Conservation (phyloP, 2,113 vertebrate species). For the Sigmodon hispidus region DNA sequence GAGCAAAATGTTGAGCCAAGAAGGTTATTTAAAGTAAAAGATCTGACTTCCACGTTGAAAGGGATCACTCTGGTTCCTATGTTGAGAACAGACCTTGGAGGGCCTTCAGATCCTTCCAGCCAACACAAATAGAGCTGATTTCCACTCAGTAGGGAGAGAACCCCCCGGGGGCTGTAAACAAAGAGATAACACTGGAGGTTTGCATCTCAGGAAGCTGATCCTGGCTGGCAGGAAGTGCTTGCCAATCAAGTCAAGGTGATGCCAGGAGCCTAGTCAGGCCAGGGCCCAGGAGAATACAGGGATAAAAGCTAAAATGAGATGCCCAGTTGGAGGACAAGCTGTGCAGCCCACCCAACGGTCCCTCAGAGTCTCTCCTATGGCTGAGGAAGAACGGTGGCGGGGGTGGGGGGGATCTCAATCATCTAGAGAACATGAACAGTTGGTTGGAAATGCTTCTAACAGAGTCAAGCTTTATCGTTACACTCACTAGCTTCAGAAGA, state of each 20-base stretch:
- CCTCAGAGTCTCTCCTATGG: neutral
- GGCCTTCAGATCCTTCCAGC: neutral
- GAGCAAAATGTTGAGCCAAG: neutral
- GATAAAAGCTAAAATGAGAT: neutral
- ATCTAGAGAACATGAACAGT: neutral
- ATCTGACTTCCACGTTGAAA: neutral
- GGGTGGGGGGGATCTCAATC: neutral
- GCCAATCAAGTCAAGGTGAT: neutral
- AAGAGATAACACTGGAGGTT: neutral
- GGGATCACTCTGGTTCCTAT: neutral
- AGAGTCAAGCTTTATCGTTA: neutral
- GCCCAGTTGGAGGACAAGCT: neutral
- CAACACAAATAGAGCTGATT: neutral
- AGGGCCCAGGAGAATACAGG: neutral
- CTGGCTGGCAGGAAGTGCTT: neutral
- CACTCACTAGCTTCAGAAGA: neutral
- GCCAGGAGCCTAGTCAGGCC: neutral
- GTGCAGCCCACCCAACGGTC: neutral
- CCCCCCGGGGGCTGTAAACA: neutral
- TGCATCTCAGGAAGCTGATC: neutral
- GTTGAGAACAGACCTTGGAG: neutral
- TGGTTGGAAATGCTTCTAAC: neutral
- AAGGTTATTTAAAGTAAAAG: neutral
- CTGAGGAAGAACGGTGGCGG: neutral
- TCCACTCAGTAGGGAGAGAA: neutral